Percentiles rank a stretch among this genome's conserved stretches.
Conservation (phyloP, 2,797 vertebrate genomes). For the Choloepus didactylus region DNA sequence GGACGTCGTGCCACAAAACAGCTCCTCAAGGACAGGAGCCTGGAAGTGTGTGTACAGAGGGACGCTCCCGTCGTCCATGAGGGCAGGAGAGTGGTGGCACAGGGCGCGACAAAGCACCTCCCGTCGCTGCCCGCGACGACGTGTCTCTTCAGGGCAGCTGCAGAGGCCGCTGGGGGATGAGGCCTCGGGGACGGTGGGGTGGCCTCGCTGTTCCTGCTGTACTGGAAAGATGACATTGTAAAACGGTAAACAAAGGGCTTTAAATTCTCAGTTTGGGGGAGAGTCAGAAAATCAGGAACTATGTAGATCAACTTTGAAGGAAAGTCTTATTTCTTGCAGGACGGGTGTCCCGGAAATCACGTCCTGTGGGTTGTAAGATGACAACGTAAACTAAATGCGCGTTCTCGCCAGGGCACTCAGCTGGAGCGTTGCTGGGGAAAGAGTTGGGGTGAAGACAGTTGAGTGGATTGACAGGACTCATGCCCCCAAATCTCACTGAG, state of each 20-base stretch:
- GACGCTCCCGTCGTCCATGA: not conserved
- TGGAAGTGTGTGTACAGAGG: too few species aligned
- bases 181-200: not conserved
- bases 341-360: not conserved
- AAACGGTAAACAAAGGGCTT: not conserved
- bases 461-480: not conserved
- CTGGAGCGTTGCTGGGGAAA: not conserved
- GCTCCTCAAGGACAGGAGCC: not conserved
- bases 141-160: not conserved
- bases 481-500: rapidly evolving
- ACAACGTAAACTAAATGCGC: not conserved
- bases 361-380: not conserved
- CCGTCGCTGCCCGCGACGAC: not conserved
- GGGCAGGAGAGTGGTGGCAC: too few species aligned
- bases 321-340: not conserved
- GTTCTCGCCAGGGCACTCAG: not conserved
- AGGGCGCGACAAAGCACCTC: too few species aligned
- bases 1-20: not conserved
- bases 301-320: not conserved
- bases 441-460: not conserved
- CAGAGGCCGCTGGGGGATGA: not conserved
- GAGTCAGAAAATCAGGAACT: not conserved
- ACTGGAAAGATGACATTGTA: not conserved
- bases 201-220: not conserved
- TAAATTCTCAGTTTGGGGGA: not conserved